Percentiles rank a stretch among this genome's conserved stretches.
These are phyloP conservation scores for Xestia c-nigrum DNA, from an alignment of 2,888 invertebrate genomes.

Conservation along the genomic window DNA sequence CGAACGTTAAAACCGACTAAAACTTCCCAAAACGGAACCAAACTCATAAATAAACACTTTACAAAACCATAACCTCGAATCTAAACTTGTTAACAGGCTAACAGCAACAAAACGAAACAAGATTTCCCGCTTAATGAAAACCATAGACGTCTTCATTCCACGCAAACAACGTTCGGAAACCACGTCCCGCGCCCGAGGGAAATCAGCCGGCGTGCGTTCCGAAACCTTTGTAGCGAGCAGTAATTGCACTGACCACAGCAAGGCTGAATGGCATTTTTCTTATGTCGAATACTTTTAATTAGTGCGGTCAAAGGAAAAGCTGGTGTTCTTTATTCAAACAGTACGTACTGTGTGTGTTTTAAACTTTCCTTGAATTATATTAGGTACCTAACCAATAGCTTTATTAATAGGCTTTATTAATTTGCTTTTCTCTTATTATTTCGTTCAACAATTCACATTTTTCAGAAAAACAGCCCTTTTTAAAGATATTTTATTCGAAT, in stretches of 20 bases:
- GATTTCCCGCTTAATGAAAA: slow-evolving; percentile 65
- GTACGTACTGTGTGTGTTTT: neutral
- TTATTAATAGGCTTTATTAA: slow-evolving; percentile 6
- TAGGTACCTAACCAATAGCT: neutral
- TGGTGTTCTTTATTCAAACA: slow-evolving; percentile 2
- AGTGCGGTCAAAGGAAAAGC: slow-evolving; percentile 35
- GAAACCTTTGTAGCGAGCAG: slow-evolving; percentile 60
- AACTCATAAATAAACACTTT: slow-evolving; percentile 39
- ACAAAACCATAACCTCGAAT: slow-evolving; percentile 46
- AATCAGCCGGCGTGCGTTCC: slow-evolving; percentile 63
- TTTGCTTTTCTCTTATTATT: neutral
- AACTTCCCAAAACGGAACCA: slow-evolving; percentile 20
- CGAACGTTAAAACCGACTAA: slow-evolving; percentile 12
- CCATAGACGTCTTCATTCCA: slow-evolving; percentile 65
- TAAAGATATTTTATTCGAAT: neutral
- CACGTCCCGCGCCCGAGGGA: slow-evolving; percentile 62
- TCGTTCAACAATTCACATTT: neutral
- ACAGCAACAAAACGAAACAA: slow-evolving; percentile 59
- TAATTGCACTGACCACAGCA: slow-evolving; percentile 67
- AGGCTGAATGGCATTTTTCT: slow-evolving; percentile 62
- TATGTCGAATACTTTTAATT: slow-evolving; percentile 61
- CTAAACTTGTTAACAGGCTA: slow-evolving; percentile 51
- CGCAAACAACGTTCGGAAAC: slow-evolving; percentile 62
- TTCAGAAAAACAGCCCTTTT: neutral
- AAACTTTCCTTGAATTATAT: neutral